Evolutionary conservation across 1,140 invertebrate genomes (phyloP).

Genomic region (Andricus grossulariae): DNA sequence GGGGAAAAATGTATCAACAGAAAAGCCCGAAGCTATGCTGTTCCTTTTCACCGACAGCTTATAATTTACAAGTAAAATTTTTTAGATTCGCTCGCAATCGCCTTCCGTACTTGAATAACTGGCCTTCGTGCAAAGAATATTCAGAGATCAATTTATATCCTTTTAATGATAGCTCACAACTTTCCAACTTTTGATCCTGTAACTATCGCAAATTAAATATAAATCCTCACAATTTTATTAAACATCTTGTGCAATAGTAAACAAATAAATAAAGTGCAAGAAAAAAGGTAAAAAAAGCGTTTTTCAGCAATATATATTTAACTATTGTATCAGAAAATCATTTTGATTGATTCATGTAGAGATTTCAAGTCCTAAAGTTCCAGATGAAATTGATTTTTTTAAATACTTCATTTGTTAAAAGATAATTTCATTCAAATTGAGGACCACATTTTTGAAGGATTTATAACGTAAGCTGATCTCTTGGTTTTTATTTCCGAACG

Average conservation of each 20-base stretch:
- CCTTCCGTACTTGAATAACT: conserved; percentile 40
- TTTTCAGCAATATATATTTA: neutral
- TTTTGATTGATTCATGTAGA: neutral
- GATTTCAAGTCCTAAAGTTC: neutral
- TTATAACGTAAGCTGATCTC: too few relatives aligned
- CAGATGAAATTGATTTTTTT: neutral
- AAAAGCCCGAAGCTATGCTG: conserved; percentile 53
- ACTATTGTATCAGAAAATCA: neutral
- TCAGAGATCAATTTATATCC: conserved; percentile 28
- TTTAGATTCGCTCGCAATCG: conserved; percentile 39
- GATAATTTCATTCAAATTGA: too few relatives aligned
- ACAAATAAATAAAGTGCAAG: neutral
- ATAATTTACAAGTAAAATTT: conserved; percentile 47
- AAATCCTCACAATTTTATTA: conserved; percentile 14
- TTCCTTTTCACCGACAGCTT: conserved; percentile 48
- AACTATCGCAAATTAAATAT: conserved; percentile 14
- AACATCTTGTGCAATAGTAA: neutral
- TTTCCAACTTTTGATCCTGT: conserved; percentile 2
- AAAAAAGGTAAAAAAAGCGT: neutral
- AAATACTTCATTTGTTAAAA: neutral
- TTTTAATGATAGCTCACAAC: conserved; percentile 26
- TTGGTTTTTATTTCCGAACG: too few relatives aligned
- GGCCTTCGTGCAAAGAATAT: conserved; percentile 38
- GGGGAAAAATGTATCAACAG: conserved; percentile 42
- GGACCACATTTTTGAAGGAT: too few relatives aligned